phyloP scores from a whole-genome alignment of 2,113 vertebrate genomes.

The Himantopus leucocephalus region DNA sequence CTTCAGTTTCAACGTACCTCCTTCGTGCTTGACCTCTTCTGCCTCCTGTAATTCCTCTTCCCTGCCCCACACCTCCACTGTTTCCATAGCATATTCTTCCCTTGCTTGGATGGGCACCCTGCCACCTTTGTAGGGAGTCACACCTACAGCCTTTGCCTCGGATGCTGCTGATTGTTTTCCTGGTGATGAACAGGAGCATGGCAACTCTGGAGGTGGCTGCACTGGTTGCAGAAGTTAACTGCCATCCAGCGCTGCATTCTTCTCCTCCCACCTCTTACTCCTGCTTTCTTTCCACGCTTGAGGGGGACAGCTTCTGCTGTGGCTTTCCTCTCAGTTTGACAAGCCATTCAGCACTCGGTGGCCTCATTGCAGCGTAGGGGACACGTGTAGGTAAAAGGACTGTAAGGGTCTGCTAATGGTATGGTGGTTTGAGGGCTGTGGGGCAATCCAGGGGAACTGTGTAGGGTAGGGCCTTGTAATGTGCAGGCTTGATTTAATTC shows the following conservation, averaged over 20 bases:
- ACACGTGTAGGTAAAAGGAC: not conserved
- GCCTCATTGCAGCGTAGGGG: rapidly evolving
- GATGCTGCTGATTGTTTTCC: not conserved
- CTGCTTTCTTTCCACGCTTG: not conserved
- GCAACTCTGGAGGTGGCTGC: not conserved
- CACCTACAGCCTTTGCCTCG: not conserved
- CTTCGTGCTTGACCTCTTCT: not conserved
- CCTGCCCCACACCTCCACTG: not conserved
- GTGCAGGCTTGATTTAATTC: not conserved
- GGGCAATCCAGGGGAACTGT: not conserved
- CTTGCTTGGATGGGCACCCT: not conserved
- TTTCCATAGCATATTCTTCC: not conserved
- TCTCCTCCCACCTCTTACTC: not conserved
- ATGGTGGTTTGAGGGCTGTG: not conserved
- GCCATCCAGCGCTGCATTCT: not conserved
- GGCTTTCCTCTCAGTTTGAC: not conserved
- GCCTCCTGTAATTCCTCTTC: not conserved
- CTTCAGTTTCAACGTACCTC: not conserved
- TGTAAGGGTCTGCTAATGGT: not conserved
- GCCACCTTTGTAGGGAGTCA: not conserved
- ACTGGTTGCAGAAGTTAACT: not conserved
- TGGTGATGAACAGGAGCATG: not conserved
- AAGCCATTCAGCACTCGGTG: not conserved
- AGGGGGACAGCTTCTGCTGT: not conserved
- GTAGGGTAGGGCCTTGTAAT: not conserved